Base-by-base conservation (phyloP, 2,888 invertebrate species). In the Cinara cedri region DNA sequence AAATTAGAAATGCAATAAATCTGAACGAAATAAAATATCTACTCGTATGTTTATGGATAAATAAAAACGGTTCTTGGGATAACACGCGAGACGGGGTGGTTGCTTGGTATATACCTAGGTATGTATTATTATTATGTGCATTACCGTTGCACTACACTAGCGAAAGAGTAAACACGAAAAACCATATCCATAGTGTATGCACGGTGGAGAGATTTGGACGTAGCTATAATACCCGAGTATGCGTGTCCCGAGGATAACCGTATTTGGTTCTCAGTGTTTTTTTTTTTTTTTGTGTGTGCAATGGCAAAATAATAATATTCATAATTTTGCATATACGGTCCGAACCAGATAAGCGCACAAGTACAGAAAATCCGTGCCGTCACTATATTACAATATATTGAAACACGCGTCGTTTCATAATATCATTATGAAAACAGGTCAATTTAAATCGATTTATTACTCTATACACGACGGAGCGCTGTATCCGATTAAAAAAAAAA, bases 241-340 rank as follows among this genome's bases (percentile, higher is more conserved):
- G 34, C 14, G 26, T 1, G 19, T 14, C 21, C n/a, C 8, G 68
- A 68, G 26, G 51, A 70, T 54, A 54, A 70, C 21, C 51, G 19
- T 10, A 42, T 42, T 34, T 4, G 10, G 54, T 42, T 54, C 51
- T 51, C n/a, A n/a, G 51, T 51, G 34, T 34, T 34, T 34, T 34
- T 34, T 34, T 34, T 34, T 34, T 42, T 54, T 14, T n/a, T n/a
- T 42, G 19, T 16, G 16, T 24, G 8, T 3, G 26, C 0, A 42
- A 54, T 34, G 3, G 34, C 3, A 34, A 4, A 34, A n/a, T n/a
- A 34, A 34, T 34, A 34, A 42, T 54, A 55, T 70, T 54, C 19
- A 42, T 54, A 70, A 54, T 54, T 42, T 9, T 55, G 70, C n/a
- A n/a, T n/a, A n/a, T 54, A 54, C 9, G 42, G 70, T 70, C 16